Base-by-base conservation (phyloP, 2,888 invertebrate species). In the Dendrolimus houi region DNA sequence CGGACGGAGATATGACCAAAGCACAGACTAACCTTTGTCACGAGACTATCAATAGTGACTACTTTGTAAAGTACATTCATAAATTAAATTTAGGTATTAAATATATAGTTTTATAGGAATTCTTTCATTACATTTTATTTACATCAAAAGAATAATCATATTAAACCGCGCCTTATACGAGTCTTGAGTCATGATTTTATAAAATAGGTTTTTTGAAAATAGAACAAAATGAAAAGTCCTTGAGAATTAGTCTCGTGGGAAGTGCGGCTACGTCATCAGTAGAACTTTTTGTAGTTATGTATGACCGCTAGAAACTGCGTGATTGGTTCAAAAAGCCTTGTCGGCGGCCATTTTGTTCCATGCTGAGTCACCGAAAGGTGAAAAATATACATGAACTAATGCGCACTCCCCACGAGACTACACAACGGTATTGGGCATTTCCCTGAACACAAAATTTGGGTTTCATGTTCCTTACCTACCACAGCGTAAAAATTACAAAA, bases 331-430 rank as follows among this genome's bases (percentile, higher is more conserved):
- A 77, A 83, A 83, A 87, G 83, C 87, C 88, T 89, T 81, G 83
- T 77, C 81, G 88, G 92, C 92, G 90, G 93, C 93, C 93, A 93
- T 93, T 92, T 93, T 93, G 92, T 84, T 75, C 81, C 79, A 79
- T 92, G 92, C 87, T 93, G 93, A 92, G 89, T 92, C 92, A 92
- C 91, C 92, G 87, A 87, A 88, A 87, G 88, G 87, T 87, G 92
- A 92, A 93, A 92, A 92, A 92, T 92, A 87, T 89, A 86, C 88
- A 84, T 83, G 91, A 91, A 85, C 83, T 85, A 83, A 83, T 81
- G 75, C 75, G 83, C 79, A 91, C 92, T 92, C 90, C 92, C 82
- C 85, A 86, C 88, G 88, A 92, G 92, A 92, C 91, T 92, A 91
- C 85, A 84, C 86, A 87, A 90, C 88, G 88, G 90, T 91, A 90